Conservation (phyloP, 2,888 invertebrate species). For the Allophyes oxyacanthae region DNA sequence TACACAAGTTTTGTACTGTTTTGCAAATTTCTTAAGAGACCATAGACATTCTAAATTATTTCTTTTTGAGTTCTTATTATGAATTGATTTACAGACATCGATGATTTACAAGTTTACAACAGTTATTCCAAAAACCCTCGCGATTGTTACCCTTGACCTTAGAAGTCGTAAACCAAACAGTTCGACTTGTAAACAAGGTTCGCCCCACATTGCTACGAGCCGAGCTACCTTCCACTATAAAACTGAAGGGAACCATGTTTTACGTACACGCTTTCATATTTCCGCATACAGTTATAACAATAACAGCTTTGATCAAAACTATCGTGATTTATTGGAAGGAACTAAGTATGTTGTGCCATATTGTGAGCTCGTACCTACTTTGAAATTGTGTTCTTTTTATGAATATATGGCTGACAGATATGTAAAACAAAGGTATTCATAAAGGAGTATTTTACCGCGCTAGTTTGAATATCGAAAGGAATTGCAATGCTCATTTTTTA, state of each 20-base stretch:
- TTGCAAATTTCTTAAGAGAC: too few relatives aligned
- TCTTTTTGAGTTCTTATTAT: constrained; percentile 6
- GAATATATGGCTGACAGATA: constrained; percentile 8
- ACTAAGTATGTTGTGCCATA: constrained; percentile 13
- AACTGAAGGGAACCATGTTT: constrained; percentile 48
- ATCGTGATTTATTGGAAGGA: constrained; percentile 34
- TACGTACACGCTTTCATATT: constrained; percentile 46
- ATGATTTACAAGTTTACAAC: background rate
- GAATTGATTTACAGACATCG: background rate
- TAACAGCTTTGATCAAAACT: constrained; percentile 35
- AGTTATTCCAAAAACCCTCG: constrained; percentile 13
- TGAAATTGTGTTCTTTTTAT: constrained; percentile 17
- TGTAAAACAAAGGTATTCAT: background rate
- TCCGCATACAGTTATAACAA: constrained; percentile 41
- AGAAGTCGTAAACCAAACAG: constrained; percentile 39
- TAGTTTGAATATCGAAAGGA: background rate
- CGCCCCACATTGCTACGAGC: constrained; percentile 34
- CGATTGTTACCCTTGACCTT: constrained; percentile 47
- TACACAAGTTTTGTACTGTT: too few relatives aligned
- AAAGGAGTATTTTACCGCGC: background rate
- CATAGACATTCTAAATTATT: background rate
- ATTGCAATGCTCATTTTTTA: constrained; percentile 4
- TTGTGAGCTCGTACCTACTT: constrained; percentile 7
- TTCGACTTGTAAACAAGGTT: constrained; percentile 53
- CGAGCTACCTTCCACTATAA: constrained; percentile 44